A percentile compares a stretch with the other conserved stretches of the same genome.
Evolutionary conservation across 2,888 invertebrate species (phyloP).

Genomic region (Synanthedon vespiformis): DNA sequence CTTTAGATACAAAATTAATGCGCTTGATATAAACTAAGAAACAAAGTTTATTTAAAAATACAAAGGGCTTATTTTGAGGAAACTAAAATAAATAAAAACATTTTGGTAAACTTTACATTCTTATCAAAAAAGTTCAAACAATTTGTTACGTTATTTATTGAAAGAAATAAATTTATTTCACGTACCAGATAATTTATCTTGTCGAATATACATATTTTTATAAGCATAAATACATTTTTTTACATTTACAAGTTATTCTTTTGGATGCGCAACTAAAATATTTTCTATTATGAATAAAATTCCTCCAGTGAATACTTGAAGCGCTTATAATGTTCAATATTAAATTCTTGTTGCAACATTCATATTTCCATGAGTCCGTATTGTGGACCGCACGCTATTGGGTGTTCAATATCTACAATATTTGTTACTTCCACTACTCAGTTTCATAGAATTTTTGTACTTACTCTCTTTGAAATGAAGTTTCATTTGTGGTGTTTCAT

Average conservation of each 20-base stretch:
- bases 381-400: neutral
- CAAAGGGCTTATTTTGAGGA: too few species aligned
- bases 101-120: too few species aligned
- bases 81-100: too few species aligned
- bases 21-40: too few species aligned
- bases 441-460: neutral
- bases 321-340: constrained; percentile 43
- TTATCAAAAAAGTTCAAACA: too few species aligned
- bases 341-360: constrained; percentile 47
- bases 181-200: too few species aligned
- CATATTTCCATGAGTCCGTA: neutral
- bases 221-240: neutral
- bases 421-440: constrained; percentile 1
- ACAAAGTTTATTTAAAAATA: too few species aligned
- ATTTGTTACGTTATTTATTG: too few species aligned
- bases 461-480: too few species aligned
- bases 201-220: neutral
- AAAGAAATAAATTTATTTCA: too few species aligned
- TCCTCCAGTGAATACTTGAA: constrained; percentile 42
- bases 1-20: too few species aligned
- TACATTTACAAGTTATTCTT: neutral
- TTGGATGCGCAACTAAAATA: constrained; percentile 4
- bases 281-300: constrained; percentile 30
- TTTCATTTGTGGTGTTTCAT: too few species aligned
- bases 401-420: neutral